Percentiles rank a stretch among this genome's conserved stretches.
Evolutionary conservation across 2,888 invertebrate species (phyloP).

Genomic region (Suillia variegata): DNA sequence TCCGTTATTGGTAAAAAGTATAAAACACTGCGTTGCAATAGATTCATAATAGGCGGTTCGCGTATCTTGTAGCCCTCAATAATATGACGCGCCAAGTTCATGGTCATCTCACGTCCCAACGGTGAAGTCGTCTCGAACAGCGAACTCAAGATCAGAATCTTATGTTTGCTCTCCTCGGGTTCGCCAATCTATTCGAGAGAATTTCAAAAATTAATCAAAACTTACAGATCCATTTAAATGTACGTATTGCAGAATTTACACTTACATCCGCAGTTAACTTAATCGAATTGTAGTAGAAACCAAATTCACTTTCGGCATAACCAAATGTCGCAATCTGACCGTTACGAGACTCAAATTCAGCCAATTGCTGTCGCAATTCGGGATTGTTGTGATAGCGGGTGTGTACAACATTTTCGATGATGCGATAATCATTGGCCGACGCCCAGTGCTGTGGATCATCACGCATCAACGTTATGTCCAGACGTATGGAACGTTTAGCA

Average conservation of each 20-base stretch:
- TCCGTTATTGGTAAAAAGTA: slow-evolving; percentile 74
- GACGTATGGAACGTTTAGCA: slow-evolving; percentile 63
- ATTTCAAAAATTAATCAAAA: neutral
- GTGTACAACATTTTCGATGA: slow-evolving; percentile 70
- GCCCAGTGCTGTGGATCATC: slow-evolving; percentile 84
- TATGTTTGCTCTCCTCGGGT: slow-evolving; percentile 81
- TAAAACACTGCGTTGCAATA: slow-evolving; percentile 75
- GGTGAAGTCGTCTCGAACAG: slow-evolving; percentile 78
- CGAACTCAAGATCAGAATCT: slow-evolving; percentile 83
- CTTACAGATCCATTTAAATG: neutral
- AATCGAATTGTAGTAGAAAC: slow-evolving; percentile 71
- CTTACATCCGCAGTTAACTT: slow-evolving; percentile 75
- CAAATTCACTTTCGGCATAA: slow-evolving; percentile 71
- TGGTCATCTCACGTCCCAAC: slow-evolving; percentile 79
- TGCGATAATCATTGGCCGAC: slow-evolving; percentile 78
- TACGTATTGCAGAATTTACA: no score
- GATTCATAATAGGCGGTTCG: slow-evolving; percentile 68
- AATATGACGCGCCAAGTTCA: slow-evolving; percentile 83
- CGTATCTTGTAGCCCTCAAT: slow-evolving; percentile 72
- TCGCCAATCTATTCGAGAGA: slow-evolving; percentile 68
- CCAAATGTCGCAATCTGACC: slow-evolving; percentile 72
- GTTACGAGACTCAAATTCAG: slow-evolving; percentile 72
- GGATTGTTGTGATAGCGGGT: slow-evolving; percentile 70
- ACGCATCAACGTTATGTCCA: slow-evolving; percentile 82
- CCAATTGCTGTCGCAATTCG: slow-evolving; percentile 70